Evolutionary conservation across 92 coral and sea anemone genomes (phyloP), one percentile per base, ranked within the genome.

Genomic region (Phenganax subtilis): DNA sequence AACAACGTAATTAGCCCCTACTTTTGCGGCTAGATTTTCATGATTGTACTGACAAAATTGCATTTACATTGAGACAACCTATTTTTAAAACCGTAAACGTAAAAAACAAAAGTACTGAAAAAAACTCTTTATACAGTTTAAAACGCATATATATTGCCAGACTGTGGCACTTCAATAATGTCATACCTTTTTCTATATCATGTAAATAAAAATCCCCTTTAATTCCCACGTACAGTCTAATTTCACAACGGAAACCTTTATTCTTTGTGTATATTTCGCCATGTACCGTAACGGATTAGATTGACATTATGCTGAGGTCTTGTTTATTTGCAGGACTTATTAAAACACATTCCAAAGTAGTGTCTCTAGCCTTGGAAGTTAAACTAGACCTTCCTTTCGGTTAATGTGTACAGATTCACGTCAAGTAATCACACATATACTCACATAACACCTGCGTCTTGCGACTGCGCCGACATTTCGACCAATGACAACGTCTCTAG

Each of bases 281-380:
- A 37, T 1, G 47, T 37, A 37, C 47, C 47, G 47, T 37, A 37
- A 37, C 47, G 47, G 5, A 37, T 37, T 37, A 37, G 47, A 25
- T 66, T 27, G 3, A 61, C 17, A 25, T 29, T 29, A 25, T 20
- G 25, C 25, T 27, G 6, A 12, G 31, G 7, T 66, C 20, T 66
- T 10, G 31, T 66, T 27, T 66, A 66, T 66, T 64, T 20, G 72
- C 72, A 8, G 25, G 25, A 66, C 51, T 27, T 66, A 66, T 66
- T 66, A 66, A 37, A 66, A 66, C 72, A 14, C 72, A 66, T 66
- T 66, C 72, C 72, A 29, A 14, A 51, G 8, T 66, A 66, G 7
- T 20, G 72, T 66, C 3, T 51, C 12, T 27, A 20, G 47, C 10
- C 72, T 6, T 66, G 51, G 9, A 7, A 9, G 51, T 27, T 9